Evolutionary conservation across 2,888 invertebrate genomes (phyloP), one percentile per base, ranked within the genome.

Genomic region (Hydriomena furcata): DNA sequence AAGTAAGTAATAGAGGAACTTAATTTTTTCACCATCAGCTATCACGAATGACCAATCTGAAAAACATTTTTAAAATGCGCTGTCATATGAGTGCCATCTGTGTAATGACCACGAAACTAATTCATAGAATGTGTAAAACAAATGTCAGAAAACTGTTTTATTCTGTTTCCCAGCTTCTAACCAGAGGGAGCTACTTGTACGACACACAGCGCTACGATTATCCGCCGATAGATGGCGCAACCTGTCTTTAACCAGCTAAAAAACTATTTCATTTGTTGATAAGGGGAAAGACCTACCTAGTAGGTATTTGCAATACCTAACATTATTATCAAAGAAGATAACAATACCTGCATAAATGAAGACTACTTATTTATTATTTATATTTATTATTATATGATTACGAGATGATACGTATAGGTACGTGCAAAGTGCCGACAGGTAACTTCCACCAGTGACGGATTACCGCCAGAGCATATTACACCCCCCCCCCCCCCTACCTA

Each of bases 81-180:
- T n/a, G n/a, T n/a, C n/a, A n/a, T n/a, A n/a, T n/a, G 23, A 63
- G 10, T 32, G 48, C 35, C 48, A 48, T 48, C 48, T 41, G 17
- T 41, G 7, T n/a, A 7, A n/a, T 35, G 6, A 7, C 5, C 20
- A 34, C 10, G 21, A 21, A 40, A 41, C 12, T 10, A 41, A 24
- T 23, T 30, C 2, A 31, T 4, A 31, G 2, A 3, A 13, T 20
- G 1, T 17, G 17, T 17, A 3, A 4, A 17, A 17, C 17, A 2
- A 5, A 6, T 8, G 7, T 45, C 17, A 13, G 8, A 1, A 17
- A 17, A 7, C 11, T 12, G 5, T 5, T 17, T 17, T 2, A 17
- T 17, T 17, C 4, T 17, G 4, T 2, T 17, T 17, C 4, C 17
- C 2, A 4, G 17, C 4, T 17, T 17, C 25, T 10, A 1, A 45